Evolutionary conservation across 2,113 vertebrate species (phyloP).

Genomic region (Cynopterus brachyotis): DNA sequence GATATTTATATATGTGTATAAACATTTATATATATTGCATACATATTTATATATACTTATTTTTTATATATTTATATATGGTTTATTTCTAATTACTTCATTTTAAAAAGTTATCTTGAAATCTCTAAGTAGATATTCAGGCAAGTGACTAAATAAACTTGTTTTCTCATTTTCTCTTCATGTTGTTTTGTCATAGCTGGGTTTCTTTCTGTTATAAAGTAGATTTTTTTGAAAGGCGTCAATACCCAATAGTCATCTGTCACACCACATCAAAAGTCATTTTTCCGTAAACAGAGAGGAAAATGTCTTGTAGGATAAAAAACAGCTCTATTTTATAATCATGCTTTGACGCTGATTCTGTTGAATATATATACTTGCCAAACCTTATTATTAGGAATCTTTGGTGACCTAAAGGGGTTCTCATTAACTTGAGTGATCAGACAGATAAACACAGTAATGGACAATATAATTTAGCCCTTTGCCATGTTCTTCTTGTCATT

Average conservation of each 20-base stretch:
- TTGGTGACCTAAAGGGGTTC: constrained; percentile 6
- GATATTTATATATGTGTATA: not conserved
- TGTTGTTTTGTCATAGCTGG: not conserved
- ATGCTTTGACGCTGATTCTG: not conserved
- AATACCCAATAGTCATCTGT: not conserved
- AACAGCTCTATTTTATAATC: not conserved
- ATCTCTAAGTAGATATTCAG: not conserved
- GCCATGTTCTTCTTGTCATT: constrained; percentile 57
- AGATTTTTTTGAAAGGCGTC: not conserved
- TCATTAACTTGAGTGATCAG: not conserved
- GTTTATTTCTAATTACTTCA: not conserved
- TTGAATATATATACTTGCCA: constrained; percentile 18
- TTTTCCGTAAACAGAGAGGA: not conserved
- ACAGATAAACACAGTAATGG: constrained; percentile 20
- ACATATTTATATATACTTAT: not conserved
- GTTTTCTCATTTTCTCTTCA: not conserved
- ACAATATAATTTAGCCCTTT: not conserved
- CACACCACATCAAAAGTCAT: not conserved
- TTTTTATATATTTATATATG: not conserved
- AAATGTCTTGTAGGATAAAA: constrained; percentile 38
- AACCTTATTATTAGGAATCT: constrained; percentile 7
- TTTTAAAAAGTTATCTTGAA: not conserved
- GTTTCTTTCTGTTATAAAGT: not conserved
- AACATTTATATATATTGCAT: not conserved
- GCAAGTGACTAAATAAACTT: not conserved